A percentile compares a stretch with the other conserved stretches of the same genome.
These are phyloP conservation scores for Acromyrmex heyeri DNA, from an alignment of 1,140 invertebrate genomes.

Conservation along the genomic window DNA sequence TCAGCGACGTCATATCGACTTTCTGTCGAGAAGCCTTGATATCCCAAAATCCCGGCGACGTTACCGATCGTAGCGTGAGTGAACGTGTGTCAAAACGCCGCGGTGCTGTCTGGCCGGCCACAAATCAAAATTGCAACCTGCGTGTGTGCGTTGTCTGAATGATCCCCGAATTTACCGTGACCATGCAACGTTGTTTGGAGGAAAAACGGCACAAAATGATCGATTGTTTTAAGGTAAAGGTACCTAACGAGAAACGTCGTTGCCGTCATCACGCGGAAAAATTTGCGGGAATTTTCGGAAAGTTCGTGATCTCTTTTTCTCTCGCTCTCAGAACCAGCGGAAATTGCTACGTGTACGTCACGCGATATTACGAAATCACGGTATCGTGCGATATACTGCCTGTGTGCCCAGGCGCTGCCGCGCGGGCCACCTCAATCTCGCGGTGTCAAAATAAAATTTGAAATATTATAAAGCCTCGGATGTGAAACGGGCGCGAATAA, in stretches of 20 bases:
- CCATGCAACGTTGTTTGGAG: too few species aligned
- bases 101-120: slow-evolving; percentile 38
- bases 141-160: slow-evolving; percentile 2
- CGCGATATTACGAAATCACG: slow-evolving; percentile 44
- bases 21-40: slow-evolving; percentile 70
- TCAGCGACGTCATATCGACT: slow-evolving; percentile 74
- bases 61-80: slow-evolving; percentile 26
- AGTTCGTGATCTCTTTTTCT: slow-evolving; percentile 18
- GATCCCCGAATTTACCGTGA: too few species aligned
- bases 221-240: not conserved
- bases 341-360: slow-evolving; percentile 27
- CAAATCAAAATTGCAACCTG: slow-evolving; percentile 70
- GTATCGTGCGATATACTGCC: slow-evolving; percentile 13
- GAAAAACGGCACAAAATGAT: slow-evolving; percentile 1
- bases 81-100: slow-evolving; percentile 48
- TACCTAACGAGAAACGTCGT: not conserved
- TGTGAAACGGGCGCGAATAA: slow-evolving; percentile 32
- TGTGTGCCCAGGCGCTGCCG: slow-evolving; percentile 7
- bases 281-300: slow-evolving; percentile 40
- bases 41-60: slow-evolving; percentile 63
- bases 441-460: slow-evolving; percentile 51
- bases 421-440: slow-evolving; percentile 13
- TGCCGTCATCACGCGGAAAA: not conserved
- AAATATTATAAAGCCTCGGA: slow-evolving; percentile 47
- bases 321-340: not conserved